Percentiles rank a stretch among this genome's conserved stretches.
These are phyloP conservation scores for human DNA, from an alignment of 2,113 vertebrate species.

Conservation along the genomic window DNA sequence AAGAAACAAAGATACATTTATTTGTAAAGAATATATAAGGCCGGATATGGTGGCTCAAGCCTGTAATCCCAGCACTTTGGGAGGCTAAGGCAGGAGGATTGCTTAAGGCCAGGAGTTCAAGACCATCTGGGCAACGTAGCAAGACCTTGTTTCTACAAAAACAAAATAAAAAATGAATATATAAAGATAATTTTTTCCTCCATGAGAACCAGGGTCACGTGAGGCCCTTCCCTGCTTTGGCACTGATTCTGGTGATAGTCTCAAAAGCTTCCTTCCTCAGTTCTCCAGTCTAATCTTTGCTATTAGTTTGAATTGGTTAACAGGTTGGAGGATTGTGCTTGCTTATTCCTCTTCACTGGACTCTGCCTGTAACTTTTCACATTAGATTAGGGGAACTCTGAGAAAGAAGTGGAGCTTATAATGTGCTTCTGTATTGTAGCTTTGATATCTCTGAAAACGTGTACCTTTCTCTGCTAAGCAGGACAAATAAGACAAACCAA, in stretches of 20 bases:
- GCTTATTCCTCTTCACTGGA: background rate
- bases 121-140: too few species aligned
- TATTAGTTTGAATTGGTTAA: background rate
- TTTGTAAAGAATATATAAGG: background rate
- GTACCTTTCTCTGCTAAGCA: slow-evolving; percentile 19
- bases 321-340: background rate
- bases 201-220: background rate
- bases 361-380: background rate
- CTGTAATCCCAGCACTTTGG: too few species aligned
- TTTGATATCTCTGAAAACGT: slow-evolving; percentile 33
- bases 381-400: background rate
- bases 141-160: too few species aligned
- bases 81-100: too few species aligned
- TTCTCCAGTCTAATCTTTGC: background rate
- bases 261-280: background rate
- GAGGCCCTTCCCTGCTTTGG: background rate
- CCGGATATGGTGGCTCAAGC: too few species aligned
- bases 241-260: background rate
- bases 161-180: background rate
- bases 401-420: slow-evolving; percentile 1
- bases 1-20: background rate
- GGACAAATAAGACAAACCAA: background rate
- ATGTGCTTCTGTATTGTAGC: background rate
- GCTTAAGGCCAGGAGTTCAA: too few species aligned
- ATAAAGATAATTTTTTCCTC: background rate